Conservation (phyloP, 2,113 vertebrate species). For the Oreocharis arfaki region DNA sequence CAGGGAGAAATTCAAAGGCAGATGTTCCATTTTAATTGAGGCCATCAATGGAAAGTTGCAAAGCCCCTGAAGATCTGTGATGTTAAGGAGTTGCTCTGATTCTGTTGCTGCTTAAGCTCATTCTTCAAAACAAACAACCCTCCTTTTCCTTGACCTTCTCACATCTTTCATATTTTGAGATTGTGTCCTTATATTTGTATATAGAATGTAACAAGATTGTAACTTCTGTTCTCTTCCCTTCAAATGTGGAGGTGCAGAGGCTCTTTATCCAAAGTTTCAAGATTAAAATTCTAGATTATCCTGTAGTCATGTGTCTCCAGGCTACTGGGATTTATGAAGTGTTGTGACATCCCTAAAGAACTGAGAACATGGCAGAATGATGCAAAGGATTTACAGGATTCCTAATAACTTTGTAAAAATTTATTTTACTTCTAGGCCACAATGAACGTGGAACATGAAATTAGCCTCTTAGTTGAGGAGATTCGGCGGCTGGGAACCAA, state of each 20-base stretch:
- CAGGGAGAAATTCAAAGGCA: not conserved
- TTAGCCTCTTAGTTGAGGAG: slow-evolving; percentile 85
- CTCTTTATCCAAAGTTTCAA: not conserved
- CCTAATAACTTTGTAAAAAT: not conserved
- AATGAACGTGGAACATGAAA: slow-evolving; percentile 90
- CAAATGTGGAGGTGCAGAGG: not conserved
- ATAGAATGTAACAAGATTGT: not conserved
- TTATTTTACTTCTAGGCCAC: slow-evolving; percentile 53
- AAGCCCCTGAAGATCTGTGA: not conserved
- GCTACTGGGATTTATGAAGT: not conserved
- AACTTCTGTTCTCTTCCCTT: not conserved
- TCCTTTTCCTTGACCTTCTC: not conserved
- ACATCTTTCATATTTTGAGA: not conserved
- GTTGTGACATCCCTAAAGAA: not conserved
- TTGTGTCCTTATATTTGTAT: not conserved
- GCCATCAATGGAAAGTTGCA: not conserved
- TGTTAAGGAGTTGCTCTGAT: not conserved
- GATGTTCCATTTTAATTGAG: not conserved
- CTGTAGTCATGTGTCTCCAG: not conserved
- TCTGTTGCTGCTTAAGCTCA: not conserved
- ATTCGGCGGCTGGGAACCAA: slow-evolving; percentile 87
- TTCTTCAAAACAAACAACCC: not conserved
- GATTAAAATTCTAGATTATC: not conserved
- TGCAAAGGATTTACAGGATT: not conserved
- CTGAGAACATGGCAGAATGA: not conserved